Evolutionary conservation across 2,797 vertebrate species (phyloP).

Genomic region (Danio choprae): DNA sequence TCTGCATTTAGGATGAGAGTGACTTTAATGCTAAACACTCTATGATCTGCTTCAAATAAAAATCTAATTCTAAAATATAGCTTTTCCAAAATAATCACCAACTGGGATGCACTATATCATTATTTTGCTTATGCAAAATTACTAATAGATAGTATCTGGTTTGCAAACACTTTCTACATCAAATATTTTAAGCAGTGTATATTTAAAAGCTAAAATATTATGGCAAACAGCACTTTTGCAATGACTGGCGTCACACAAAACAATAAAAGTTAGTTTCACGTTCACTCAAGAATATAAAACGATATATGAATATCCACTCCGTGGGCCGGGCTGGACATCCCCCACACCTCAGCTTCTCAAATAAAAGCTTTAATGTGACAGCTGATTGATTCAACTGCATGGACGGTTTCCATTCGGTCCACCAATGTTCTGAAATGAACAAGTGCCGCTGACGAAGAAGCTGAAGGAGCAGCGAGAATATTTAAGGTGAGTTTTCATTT

Average conservation of each 20-base stretch:
- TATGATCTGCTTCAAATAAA: neutral
- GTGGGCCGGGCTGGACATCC: slow-evolving; percentile 26
- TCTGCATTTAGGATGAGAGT: slow-evolving; percentile 15
- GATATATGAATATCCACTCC: slow-evolving; percentile 21
- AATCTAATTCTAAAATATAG: neutral
- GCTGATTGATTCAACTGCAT: slow-evolving; percentile 48
- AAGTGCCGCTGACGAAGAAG: neutral
- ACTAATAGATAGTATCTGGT: neutral
- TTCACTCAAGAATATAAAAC: slow-evolving; percentile 5
- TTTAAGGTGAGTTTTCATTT: slow-evolving; percentile 43
- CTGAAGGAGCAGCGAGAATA: slow-evolving; percentile 10
- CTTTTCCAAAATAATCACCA: neutral
- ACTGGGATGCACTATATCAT: neutral
- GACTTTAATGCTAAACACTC: neutral
- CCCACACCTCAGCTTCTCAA: slow-evolving; percentile 28
- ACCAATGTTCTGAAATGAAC: slow-evolving; percentile 35
- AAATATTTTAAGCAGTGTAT: neutral
- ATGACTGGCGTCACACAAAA: neutral
- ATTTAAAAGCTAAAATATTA: neutral
- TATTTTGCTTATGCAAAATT: neutral
- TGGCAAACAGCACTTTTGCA: neutral
- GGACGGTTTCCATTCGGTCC: slow-evolving; percentile 28
- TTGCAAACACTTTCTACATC: neutral
- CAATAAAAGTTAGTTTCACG: neutral
- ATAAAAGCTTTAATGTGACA: slow-evolving; percentile 50